These are phyloP conservation scores for Diachrysia chrysitis DNA, from an alignment of 2,888 invertebrate genomes.

Conservation along the genomic window DNA sequence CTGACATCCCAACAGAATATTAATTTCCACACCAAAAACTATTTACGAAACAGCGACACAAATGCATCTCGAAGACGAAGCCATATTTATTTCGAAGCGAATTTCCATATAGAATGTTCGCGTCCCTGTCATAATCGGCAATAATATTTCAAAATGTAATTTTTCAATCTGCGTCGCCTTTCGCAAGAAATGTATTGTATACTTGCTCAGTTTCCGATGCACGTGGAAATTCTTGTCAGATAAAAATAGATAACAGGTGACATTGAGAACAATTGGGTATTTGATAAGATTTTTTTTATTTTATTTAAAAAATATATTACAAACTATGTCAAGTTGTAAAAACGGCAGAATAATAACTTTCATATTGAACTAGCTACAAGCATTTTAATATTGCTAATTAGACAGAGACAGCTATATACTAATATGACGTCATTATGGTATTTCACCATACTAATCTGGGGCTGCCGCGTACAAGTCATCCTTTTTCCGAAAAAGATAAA, in stretches of 20 bases:
- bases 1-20: neutral
- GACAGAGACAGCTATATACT: too few relatives aligned
- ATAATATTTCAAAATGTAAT: conserved; percentile 29
- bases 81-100: neutral
- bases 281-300: too few relatives aligned
- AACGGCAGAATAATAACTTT: too few relatives aligned
- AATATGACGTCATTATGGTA: too few relatives aligned
- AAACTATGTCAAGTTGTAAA: too few relatives aligned
- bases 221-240: conserved; percentile 49
- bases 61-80: neutral
- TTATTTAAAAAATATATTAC: too few relatives aligned
- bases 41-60: neutral
- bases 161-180: conserved; percentile 12
- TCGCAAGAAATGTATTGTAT: conserved; percentile 19
- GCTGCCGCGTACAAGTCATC: too few relatives aligned
- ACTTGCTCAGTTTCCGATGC: conserved; percentile 34
- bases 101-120: neutral
- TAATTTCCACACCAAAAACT: neutral
- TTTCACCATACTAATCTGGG: too few relatives aligned
- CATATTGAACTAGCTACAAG: too few relatives aligned
- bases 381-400: too few relatives aligned
- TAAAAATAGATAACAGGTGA: conserved; percentile 54
- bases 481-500: too few relatives aligned
- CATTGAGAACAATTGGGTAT: conserved; percentile 40
- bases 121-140: neutral